A percentile compares a stretch with the other conserved stretches of the same genome.
Evolutionary conservation across 2,888 invertebrate species (phyloP).

Genomic region (Euspilapteryx auroguttella): DNA sequence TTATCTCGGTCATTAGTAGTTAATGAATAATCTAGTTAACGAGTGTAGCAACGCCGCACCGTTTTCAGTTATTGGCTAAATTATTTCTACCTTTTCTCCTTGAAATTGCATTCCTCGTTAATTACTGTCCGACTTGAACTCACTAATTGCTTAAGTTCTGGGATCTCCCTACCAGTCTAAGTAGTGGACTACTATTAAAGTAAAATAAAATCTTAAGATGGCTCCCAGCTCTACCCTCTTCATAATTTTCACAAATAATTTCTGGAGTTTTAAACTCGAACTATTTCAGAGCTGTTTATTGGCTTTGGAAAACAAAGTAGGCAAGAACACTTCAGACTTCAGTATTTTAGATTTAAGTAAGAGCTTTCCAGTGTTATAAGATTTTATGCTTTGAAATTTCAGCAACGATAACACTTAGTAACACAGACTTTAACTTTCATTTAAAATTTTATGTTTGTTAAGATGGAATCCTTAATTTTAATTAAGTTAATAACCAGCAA

Average conservation of each 20-base stretch:
- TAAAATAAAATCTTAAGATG: constrained; percentile 36
- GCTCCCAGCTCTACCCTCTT: neutral
- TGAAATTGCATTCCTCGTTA: constrained; percentile 53
- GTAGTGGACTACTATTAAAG: constrained; percentile 45
- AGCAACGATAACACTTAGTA: too few relatives aligned
- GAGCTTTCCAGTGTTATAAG: constrained; percentile 34
- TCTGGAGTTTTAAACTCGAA: too few relatives aligned
- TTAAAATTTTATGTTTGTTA: too few relatives aligned
- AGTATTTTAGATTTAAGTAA: too few relatives aligned
- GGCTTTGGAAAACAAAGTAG: too few relatives aligned
- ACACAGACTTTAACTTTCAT: too few relatives aligned
- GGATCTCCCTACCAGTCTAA: constrained; percentile 45
- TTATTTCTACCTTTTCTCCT: constrained; percentile 52
- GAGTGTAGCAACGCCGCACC: constrained; percentile 25
- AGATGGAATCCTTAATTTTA: too few relatives aligned
- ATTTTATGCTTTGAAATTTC: too few relatives aligned
- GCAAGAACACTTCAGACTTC: too few relatives aligned
- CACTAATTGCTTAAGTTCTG: constrained; percentile 59
- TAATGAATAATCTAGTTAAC: constrained; percentile 52
- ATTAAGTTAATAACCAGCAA: too few relatives aligned
- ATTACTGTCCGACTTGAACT: constrained; percentile 55
- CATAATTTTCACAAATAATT: neutral
- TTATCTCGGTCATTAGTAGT: constrained; percentile 44
- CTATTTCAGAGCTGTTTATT: too few relatives aligned
- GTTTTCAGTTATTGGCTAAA: constrained; percentile 43